Conservation (phyloP, 2,888 invertebrate genomes). For the Capitulum mitella region DNA sequence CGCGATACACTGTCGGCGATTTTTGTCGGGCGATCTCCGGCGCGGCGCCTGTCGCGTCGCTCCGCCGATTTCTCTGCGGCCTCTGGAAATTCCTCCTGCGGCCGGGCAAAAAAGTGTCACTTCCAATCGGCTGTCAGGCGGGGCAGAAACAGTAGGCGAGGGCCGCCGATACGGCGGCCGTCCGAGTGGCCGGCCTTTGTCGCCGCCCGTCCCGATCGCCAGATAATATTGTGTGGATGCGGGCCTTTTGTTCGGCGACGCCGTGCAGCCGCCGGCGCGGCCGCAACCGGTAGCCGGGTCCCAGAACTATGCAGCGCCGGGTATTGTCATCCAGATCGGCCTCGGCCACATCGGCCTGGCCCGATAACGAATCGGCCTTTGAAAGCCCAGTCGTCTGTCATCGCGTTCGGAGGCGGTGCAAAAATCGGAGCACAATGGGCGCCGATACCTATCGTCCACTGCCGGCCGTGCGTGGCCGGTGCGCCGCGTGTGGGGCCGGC, state of each 20-base stretch:
- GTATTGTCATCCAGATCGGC: neutral
- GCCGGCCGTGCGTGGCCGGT: neutral
- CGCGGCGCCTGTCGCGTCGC: too few species aligned
- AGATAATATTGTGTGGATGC: constrained; percentile 18
- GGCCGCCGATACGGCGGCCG: neutral
- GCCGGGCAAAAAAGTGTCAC: neutral
- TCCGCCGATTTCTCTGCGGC: neutral
- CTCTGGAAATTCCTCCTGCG: neutral
- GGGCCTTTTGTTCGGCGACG: neutral
- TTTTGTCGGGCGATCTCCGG: too few species aligned
- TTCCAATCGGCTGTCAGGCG: neutral
- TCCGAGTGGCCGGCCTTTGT: neutral
- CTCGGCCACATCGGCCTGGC: too few species aligned
- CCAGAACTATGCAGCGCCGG: neutral
- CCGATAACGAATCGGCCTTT: neutral
- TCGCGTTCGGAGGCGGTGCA: neutral
- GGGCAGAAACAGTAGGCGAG: neutral
- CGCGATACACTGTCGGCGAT: too few species aligned
- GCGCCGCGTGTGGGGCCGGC: neutral
- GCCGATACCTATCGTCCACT: neutral
- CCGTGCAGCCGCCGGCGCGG: neutral
- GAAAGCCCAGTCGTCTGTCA: neutral
- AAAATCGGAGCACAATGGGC: neutral
- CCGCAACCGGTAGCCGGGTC: neutral
- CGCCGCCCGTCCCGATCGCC: neutral